These are phyloP conservation scores for Isoperla grammatica DNA, from an alignment of 2,888 invertebrate genomes.

Conservation along the genomic window DNA sequence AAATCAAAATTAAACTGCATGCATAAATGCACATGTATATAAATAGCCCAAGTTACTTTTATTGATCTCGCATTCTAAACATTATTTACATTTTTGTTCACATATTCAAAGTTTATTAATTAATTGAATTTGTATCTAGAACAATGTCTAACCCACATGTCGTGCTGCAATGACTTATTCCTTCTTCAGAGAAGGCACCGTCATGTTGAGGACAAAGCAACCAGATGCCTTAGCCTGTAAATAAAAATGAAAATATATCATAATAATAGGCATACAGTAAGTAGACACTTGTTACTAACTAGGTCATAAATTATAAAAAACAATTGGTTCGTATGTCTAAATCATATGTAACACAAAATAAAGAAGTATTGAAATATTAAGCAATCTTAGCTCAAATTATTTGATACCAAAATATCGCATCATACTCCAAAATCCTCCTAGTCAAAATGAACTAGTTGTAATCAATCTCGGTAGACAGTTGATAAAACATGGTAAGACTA, in stretches of 20 bases:
- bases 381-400: too few species aligned
- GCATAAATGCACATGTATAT: neutral
- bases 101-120: neutral
- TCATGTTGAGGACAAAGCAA: slow-evolving; percentile 57
- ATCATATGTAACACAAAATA: too few species aligned
- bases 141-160: neutral
- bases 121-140: neutral
- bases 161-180: slow-evolving; percentile 13
- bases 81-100: slow-evolving; percentile 2
- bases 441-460: too few species aligned
- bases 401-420: too few species aligned
- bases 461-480: too few species aligned
- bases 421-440: too few species aligned
- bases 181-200: slow-evolving; percentile 46
- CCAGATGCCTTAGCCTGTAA: slow-evolving; percentile 58
- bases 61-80: neutral
- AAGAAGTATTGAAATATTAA: too few species aligned
- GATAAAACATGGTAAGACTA: too few species aligned
- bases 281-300: too few species aligned
- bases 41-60: neutral
- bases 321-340: too few species aligned
- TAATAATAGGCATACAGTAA: too few species aligned
- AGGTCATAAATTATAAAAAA: too few species aligned
- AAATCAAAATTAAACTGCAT: neutral
- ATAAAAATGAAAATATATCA: slow-evolving; percentile 12